Percentiles rank a stretch among this genome's conserved stretches.
These are phyloP conservation scores for Prosopocoilus inquinatus DNA, from an alignment of 2,888 invertebrate genomes.

Conservation along the genomic window DNA sequence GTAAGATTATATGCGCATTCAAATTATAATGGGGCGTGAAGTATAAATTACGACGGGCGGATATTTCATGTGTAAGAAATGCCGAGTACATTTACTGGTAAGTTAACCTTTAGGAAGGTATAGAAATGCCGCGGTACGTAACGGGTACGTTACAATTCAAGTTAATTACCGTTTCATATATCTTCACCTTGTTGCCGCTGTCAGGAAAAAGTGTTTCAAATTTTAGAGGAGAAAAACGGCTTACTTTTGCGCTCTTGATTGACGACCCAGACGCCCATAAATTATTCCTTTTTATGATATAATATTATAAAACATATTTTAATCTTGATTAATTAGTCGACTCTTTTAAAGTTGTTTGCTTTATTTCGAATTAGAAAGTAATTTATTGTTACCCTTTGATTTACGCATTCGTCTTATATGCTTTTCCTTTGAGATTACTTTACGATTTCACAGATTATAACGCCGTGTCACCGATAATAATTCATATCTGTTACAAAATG, in stretches of 20 bases:
- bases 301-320: conserved; percentile 17
- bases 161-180: conserved; percentile 36
- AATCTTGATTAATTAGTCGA: conserved; percentile 19
- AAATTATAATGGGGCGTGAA: no score
- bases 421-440: not conserved
- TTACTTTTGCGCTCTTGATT: conserved; percentile 10
- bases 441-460: no score
- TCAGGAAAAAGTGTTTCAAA: conserved; percentile 26
- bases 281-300: conserved; percentile 5
- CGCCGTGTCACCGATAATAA: conserved; percentile 5
- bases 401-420: not conserved
- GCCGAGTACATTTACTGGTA: not conserved
- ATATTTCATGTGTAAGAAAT: conserved; percentile 3
- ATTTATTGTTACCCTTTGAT: conserved; percentile 14
- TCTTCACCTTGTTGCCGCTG: conserved; percentile 31
- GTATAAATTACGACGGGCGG: not conserved
- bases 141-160: conserved; percentile 33
- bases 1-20: no score
- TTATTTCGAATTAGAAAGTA: conserved; percentile 16
- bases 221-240: conserved; percentile 20
- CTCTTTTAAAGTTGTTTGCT: conserved; percentile 17
- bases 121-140: conserved; percentile 29
- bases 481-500: conserved; percentile 16
- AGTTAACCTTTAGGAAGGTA: conserved; percentile 1
- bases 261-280: conserved; percentile 11